Percentiles rank a stretch among this genome's conserved stretches.
Evolutionary conservation across 1,140 invertebrate species (phyloP).

Genomic region (Drosophila kikkawai): DNA sequence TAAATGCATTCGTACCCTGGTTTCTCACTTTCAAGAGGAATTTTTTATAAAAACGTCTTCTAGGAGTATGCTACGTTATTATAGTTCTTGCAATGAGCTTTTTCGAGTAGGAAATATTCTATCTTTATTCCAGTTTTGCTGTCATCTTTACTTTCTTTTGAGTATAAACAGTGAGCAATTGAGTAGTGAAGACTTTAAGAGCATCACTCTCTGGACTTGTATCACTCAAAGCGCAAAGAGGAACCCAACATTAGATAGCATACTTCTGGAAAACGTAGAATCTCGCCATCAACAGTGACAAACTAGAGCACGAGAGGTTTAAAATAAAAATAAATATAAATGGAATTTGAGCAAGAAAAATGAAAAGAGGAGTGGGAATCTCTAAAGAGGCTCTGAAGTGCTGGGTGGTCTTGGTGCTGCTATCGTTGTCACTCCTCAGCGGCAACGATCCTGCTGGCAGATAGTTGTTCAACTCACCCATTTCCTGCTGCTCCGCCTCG

Average conservation of each 20-base stretch:
- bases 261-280: not conserved
- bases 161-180: too few relatives aligned
- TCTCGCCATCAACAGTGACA: not conserved
- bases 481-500: conserved; percentile 77
- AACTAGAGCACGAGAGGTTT: not conserved
- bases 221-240: not conserved
- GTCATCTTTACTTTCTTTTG: too few relatives aligned
- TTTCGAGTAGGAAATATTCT: too few relatives aligned
- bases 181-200: not conserved
- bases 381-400: conserved; percentile 34
- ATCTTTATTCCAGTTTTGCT: too few relatives aligned
- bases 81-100: not conserved
- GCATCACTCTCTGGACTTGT: not conserved
- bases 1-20: not conserved
- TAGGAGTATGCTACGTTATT: not conserved
- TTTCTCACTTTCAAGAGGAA: not conserved
- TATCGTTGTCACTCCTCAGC: conserved; percentile 19
- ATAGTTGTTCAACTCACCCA: conserved; percentile 68
- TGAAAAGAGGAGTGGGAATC: conserved; percentile 3
- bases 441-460: conserved; percentile 5
- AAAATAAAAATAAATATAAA: conserved; percentile 9
- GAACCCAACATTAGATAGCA: not conserved
- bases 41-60: not conserved
- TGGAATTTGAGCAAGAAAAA: not conserved
- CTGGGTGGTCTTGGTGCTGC: conserved; percentile 18